Base-by-base conservation (phyloP, 2,888 invertebrate species). In the Drosophila histrio region DNA sequence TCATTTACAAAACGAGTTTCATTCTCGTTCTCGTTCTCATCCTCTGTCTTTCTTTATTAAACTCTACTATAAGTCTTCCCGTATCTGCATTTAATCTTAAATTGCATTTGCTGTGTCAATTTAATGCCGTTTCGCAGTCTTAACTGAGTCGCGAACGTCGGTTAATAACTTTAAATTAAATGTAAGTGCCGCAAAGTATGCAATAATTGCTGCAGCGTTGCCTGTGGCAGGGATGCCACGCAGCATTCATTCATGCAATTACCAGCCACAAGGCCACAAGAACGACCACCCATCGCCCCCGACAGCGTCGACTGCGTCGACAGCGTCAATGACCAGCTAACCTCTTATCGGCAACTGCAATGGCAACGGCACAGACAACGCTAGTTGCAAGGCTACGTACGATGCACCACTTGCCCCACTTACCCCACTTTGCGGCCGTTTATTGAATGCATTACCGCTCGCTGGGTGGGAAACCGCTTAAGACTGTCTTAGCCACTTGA, bases 81-180 rank as follows among this genome's bases (percentile, higher is more conserved):
- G 19, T 32, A 59, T 41, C 41, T 41, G 52, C 49, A 54, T 68
- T 46, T 54, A 34, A 49, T 34, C 52, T 49, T 52, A 44, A 79
- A 68, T 68, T 53, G 60, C 62, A 75, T 26, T 26, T 47, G 50
- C 21, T 28, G 46, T 44, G 44, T 72, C 58, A 47, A 60, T 70
- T 77, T 67, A 66, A 53, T 30, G 56, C 34, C 52, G 26, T 36
- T 19, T 15, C 34, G 15, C 1, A 15, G 43, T 22, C 46, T 58
- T 49, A 56, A 71, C 59, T 57, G 58, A 65, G 54, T 28, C 47
- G 67, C 68, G 50, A 80, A 65, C 46, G 64, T 56, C 60, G 63
- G 57, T 77, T 77, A 82, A 87, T 85, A 85, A 87, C 72, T 78
- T 77, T 64, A 78, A 83, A 82, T 82, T 69, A 85, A 82, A 77